A percentile compares a stretch with the other conserved stretches of the same genome.
phyloP scores from a whole-genome alignment of 2,888 invertebrate species.

The Priapulus caudatus region DNA sequence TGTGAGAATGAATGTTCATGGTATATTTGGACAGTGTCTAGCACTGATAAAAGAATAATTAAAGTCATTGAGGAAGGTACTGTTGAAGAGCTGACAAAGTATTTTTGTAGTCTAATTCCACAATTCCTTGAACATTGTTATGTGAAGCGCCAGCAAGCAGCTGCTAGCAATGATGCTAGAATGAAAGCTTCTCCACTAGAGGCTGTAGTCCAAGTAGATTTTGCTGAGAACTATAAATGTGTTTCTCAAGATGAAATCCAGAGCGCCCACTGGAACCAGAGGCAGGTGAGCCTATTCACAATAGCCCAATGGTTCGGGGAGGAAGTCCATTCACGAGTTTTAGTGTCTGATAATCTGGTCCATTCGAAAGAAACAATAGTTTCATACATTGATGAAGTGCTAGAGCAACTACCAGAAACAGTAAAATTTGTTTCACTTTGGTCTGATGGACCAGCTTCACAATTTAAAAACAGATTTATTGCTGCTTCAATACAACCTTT shows the following conservation, averaged over 20 bases:
- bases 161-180: background rate
- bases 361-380: slow-evolving; percentile 10
- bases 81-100: no score
- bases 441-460: slow-evolving; percentile 13
- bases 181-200: slow-evolving; percentile 5
- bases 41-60: no score
- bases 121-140: background rate
- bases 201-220: no score
- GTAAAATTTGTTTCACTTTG: slow-evolving; percentile 4
- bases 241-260: slow-evolving; percentile 11
- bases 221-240: no score
- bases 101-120: no score
- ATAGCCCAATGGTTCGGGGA: slow-evolving; percentile 8
- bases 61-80: no score
- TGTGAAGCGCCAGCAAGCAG: background rate
- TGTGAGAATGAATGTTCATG: no score
- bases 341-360: slow-evolving; percentile 10
- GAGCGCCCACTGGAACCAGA: slow-evolving; percentile 10
- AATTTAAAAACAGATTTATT: slow-evolving; percentile 10
- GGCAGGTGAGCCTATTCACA: slow-evolving; percentile 11
- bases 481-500: background rate
- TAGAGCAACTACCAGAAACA: slow-evolving; percentile 4
- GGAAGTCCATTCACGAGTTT: slow-evolving; percentile 1
- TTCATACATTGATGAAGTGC: slow-evolving; percentile 9
- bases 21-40: no score